Evolutionary conservation across 2,888 invertebrate genomes (phyloP).

Genomic region (Chaetogeoica ovagalla): DNA sequence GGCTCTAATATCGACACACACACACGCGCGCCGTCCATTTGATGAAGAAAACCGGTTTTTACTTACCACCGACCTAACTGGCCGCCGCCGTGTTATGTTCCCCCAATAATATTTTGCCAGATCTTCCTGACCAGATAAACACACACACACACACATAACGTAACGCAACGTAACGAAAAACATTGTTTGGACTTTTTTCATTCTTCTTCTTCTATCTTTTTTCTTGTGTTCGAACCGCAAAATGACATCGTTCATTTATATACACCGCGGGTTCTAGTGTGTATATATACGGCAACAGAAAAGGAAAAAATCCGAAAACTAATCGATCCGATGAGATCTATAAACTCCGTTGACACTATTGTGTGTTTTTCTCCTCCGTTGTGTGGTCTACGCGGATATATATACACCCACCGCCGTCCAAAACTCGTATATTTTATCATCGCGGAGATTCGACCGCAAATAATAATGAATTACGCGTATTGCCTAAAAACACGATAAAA

Average conservation of each 20-base stretch:
- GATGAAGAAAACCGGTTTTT: conserved; percentile 38
- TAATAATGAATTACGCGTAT: too few species aligned
- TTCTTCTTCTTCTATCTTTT: background rate
- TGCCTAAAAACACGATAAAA: too few species aligned
- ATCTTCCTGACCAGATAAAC: conserved; percentile 42
- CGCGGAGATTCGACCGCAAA: too few species aligned
- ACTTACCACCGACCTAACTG: too few species aligned
- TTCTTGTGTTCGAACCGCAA: conserved; percentile 24
- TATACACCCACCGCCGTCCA: too few species aligned
- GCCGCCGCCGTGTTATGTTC: too few species aligned
- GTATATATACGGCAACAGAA: conserved; percentile 13
- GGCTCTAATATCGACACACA: background rate
- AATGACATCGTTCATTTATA: background rate
- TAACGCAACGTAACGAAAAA: background rate
- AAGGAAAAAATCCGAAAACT: conserved; percentile 1
- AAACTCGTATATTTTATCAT: too few species aligned
- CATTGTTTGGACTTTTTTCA: conserved; percentile 32
- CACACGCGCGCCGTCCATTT: background rate
- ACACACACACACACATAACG: too few species aligned
- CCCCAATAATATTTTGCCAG: conserved; percentile 33
- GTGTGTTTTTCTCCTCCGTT: background rate
- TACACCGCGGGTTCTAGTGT: conserved; percentile 9
- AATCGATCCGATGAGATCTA: conserved; percentile 17
- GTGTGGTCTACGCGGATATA: conserved; percentile 21
- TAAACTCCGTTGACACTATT: background rate